These are phyloP conservation scores for Cristatella mucedo DNA, from an alignment of 2,888 invertebrate species.

Conservation along the genomic window DNA sequence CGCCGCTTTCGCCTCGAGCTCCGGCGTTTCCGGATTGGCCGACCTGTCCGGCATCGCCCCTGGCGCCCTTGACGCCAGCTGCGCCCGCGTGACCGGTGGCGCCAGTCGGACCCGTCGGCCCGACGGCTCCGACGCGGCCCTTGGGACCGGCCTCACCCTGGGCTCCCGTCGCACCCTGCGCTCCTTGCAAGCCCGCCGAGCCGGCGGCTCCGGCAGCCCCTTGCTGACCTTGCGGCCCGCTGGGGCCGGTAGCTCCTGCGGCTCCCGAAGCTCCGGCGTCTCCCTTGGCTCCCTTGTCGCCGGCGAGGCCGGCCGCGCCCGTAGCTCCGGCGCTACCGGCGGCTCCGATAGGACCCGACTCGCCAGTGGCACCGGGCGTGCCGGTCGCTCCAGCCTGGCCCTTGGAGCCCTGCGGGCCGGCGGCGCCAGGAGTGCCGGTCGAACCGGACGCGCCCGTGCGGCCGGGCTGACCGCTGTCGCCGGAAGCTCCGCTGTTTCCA, in stretches of 20 bases:
- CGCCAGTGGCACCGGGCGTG: conserved; percentile 1
- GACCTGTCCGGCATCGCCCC: conserved; percentile 18
- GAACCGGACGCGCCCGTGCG: neutral
- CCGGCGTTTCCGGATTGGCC: conserved; percentile 26
- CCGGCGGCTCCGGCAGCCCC: conserved; percentile 9
- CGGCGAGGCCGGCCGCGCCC: conserved; percentile 13
- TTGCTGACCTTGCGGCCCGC: conserved; percentile 5
- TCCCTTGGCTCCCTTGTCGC: conserved; percentile 7
- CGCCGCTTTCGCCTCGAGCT: conserved; percentile 18
- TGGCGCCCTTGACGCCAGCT: conserved; percentile 9
- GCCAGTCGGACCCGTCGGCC: conserved; percentile 10
- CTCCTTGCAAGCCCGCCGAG: conserved; percentile 6
- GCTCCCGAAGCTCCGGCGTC: no score
- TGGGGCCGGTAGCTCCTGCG: conserved; percentile 1
- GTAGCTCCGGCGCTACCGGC: conserved; percentile 12
- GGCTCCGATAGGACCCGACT: conserved; percentile 10
- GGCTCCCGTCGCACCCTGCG: conserved; percentile 2
- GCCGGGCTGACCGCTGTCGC: neutral
- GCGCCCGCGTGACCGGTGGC: conserved; percentile 1
- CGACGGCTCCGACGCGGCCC: conserved; percentile 11
- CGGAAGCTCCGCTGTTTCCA: conserved; percentile 2
- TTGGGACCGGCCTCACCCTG: neutral
- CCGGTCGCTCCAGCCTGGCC: conserved; percentile 6
- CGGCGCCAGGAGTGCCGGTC: neutral
- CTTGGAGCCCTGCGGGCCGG: conserved; percentile 1